A percentile compares a stretch with the other conserved stretches of the same genome.
These are phyloP conservation scores for Eupeodes luniger DNA, from an alignment of 2,888 invertebrate genomes.

Conservation along the genomic window DNA sequence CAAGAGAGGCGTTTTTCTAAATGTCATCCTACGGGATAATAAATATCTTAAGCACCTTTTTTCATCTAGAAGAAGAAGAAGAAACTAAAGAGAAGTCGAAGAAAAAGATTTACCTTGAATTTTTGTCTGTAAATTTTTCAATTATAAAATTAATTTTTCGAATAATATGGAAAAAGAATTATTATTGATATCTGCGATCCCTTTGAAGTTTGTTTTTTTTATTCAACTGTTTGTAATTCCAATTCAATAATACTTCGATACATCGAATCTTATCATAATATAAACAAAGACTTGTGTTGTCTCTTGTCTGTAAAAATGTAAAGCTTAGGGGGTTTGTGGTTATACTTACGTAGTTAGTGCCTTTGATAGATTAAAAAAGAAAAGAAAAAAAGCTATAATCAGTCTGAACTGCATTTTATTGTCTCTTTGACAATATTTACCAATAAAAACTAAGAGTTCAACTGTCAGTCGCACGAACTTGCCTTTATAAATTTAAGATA, in stretches of 20 bases:
- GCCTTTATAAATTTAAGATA: background rate
- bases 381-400: background rate
- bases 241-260: constrained; percentile 21
- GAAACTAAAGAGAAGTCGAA: background rate
- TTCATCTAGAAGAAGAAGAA: background rate
- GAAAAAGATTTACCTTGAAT: constrained; percentile 24
- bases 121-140: constrained; percentile 21
- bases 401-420: constrained; percentile 10
- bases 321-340: constrained; percentile 5
- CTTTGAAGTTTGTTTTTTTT: constrained; percentile 19
- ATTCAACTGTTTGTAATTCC: background rate
- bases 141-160: constrained; percentile 1
- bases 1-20: constrained; percentile 64
- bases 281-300: constrained; percentile 65
- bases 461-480: background rate
- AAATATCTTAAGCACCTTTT: constrained; percentile 56
- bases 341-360: background rate
- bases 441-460: background rate
- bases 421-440: constrained; percentile 9
- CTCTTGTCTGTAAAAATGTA: background rate
- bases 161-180: constrained; percentile 17
- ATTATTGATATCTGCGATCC: constrained; percentile 23
- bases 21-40: constrained; percentile 61
- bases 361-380: constrained; percentile 12
- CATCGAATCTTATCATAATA: constrained; percentile 67